phyloP scores from a whole-genome alignment of 53 echinoderm and acorn worm genomes.

The Henricia sp. region DNA sequence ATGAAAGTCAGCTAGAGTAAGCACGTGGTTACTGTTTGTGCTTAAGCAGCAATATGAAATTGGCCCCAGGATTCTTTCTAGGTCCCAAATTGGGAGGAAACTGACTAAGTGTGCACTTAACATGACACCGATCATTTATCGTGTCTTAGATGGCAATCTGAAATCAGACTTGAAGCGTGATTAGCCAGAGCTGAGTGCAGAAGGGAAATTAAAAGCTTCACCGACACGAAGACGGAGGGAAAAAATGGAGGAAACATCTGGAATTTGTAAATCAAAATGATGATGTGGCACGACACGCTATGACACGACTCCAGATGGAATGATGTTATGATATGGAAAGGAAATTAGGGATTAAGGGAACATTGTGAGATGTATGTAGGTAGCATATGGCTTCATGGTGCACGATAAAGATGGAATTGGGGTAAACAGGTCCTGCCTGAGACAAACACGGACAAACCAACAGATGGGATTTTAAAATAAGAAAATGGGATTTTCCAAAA shows the following conservation, averaged over 20 bases:
- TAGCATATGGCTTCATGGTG: background rate
- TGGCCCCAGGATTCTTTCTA: too few relatives aligned
- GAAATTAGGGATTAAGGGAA: background rate
- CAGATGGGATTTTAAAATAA: too few relatives aligned
- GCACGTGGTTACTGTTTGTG: too few relatives aligned
- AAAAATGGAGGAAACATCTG: background rate
- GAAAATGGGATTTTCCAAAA: too few relatives aligned
- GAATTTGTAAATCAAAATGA: background rate
- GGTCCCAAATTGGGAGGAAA: slow-evolving; percentile 40
- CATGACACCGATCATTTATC: slow-evolving; percentile 9
- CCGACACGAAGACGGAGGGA: background rate
- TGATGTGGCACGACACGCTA: background rate
- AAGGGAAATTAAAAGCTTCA: background rate
- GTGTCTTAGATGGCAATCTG: slow-evolving; percentile 9
- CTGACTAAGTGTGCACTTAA: slow-evolving; percentile 19
- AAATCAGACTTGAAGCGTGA: slow-evolving; percentile 20
- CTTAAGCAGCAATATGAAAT: too few relatives aligned
- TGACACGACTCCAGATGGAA: too few relatives aligned
- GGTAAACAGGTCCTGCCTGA: too few relatives aligned
- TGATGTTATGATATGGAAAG: background rate
- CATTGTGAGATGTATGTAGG: background rate
- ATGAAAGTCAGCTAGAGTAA: too few relatives aligned
- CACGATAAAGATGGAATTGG: background rate
- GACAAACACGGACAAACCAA: too few relatives aligned
- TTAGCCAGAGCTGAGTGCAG: background rate